Evolutionary conservation across 37 sponge, comb jelly and placozoan species (phyloP), one percentile per base, ranked within the genome.

Genomic region (Beroe forskalii): DNA sequence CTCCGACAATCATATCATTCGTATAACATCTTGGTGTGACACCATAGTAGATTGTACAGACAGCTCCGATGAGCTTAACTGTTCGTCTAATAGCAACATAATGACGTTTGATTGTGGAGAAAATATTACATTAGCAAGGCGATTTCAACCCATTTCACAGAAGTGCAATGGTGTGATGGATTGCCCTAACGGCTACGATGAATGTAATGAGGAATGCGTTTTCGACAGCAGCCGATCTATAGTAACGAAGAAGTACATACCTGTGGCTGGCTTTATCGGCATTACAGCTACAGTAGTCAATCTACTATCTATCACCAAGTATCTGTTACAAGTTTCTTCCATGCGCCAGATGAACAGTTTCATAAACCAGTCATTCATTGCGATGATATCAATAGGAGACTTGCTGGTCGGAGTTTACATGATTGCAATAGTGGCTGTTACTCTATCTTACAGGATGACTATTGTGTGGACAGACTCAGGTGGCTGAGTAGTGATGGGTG

Each of bases 1-100:
- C 25, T 28, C 14, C 23, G 66, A 63, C 25, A 63, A 6, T 63
- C 14, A 23, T 8, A 3, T 30, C 2, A 63, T 63, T 19, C 4
- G 25, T 28, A 63, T 63, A 24, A 72, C 75, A 4, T 20, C 28
- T 1, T 72, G 75, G 75, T 72, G 75, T 72, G 75, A 72, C 75
- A 72, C 75, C 40, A 39, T 30, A 20, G 12, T 19, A 30, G 75
- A 72, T 32, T 72, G 75, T 72, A 4, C 23, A 4, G 75, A 72
- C 30, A 30, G 75, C 35, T 4, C 40, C 40, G 75, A 72, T 72
- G 75, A 72, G 40, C 2, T 4, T 35, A 32, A 72, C 39, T 72
- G 75, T 30, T n/a, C n/a, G n/a, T 35, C 38, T 72, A 39, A 72
- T 3, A 38, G 19, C 40, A 32, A 32, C 22, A 20, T 30, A 12